Conservation (phyloP, 2,888 invertebrate genomes). For the Hirudinaria manillensis region DNA sequence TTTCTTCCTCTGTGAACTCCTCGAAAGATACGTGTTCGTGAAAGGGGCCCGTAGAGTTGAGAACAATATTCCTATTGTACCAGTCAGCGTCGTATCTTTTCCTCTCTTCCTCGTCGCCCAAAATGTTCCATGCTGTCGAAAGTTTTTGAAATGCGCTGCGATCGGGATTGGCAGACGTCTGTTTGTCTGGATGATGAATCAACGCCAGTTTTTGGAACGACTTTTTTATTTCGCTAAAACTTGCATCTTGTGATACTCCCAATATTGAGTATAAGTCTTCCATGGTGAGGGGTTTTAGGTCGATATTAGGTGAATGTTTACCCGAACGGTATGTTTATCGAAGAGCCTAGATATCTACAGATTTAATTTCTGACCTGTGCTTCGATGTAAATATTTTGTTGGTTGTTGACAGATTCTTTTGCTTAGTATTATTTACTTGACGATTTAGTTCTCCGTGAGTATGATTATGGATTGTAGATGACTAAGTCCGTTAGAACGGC, state of each 20-base stretch:
- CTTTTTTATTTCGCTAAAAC: conserved; percentile 15
- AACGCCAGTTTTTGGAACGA: conserved; percentile 28
- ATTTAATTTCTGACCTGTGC: too few relatives aligned
- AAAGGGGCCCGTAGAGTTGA: conserved; percentile 18
- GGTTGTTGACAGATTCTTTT: too few relatives aligned
- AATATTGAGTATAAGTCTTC: conserved; percentile 23
- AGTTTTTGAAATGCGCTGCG: conserved; percentile 3
- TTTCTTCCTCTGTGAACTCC: background rate
- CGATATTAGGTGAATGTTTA: too few relatives aligned
- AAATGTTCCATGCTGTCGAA: conserved; percentile 20
- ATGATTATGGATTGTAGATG: too few relatives aligned
- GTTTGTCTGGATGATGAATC: conserved; percentile 25
- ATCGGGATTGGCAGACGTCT: background rate
- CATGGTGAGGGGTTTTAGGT: background rate
- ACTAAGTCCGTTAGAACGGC: too few relatives aligned
- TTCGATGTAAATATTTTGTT: too few relatives aligned
- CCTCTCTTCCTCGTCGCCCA: conserved; percentile 12
- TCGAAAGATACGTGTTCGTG: conserved; percentile 3
- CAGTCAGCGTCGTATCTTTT: conserved; percentile 23
- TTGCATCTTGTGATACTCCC: conserved; percentile 1
- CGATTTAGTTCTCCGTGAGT: too few relatives aligned
- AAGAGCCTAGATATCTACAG: too few relatives aligned
- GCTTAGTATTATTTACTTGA: too few relatives aligned
- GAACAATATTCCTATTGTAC: conserved; percentile 13
- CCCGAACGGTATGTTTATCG: too few relatives aligned